Base-by-base conservation (phyloP, 2,113 vertebrate species). In the Sylvia atricapilla region DNA sequence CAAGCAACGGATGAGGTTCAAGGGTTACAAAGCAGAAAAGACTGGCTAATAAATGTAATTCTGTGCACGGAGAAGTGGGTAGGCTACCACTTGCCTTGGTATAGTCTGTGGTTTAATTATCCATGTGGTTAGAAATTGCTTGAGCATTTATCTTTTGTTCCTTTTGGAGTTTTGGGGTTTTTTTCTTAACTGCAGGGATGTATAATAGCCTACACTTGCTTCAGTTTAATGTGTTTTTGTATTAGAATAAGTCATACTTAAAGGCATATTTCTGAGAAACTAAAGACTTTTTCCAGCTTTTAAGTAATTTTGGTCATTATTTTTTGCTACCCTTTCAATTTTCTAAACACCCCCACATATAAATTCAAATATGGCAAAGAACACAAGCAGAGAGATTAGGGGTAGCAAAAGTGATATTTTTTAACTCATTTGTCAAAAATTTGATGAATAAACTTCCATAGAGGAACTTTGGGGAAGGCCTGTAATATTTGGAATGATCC, bases 111-210 rank as follows among this genome's bases (percentile, higher is more conserved):
- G 28, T 59, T 43, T 46, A 82, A 50, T 91, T 87, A 77, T 28
- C 7, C 17, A 22, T 0, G 0, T 4, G 0, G 53, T 53, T 44
- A 37, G 30, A 39, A 92, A 55, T 37, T 76, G 17, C 8, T 81
- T 80, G 30, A 85, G n/a, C 21, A 15, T 44, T 52, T 49, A 6
- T 53, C 17, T 39, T 50, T 44, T 84, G 16, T 60, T 90, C 15
- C 2, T 53, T 70, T 70, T 50, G 58, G 37, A 11, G 3, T 21
- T 58, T 76, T 47, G 22, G 10, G 10, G 11, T 31, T 2, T 8
- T 37, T 35, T 33, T 30, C 14, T 58, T 85, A 46, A 77, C 25
- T 66, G 15, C 39, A 49, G 17, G 24, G 15, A 9, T 5, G 6
- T 53, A 4, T 49, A 69, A 59, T 60, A 76, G 19, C 44, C 5